phyloP scores from a whole-genome alignment of 2,888 invertebrate species.

The Rhagium mordax region DNA sequence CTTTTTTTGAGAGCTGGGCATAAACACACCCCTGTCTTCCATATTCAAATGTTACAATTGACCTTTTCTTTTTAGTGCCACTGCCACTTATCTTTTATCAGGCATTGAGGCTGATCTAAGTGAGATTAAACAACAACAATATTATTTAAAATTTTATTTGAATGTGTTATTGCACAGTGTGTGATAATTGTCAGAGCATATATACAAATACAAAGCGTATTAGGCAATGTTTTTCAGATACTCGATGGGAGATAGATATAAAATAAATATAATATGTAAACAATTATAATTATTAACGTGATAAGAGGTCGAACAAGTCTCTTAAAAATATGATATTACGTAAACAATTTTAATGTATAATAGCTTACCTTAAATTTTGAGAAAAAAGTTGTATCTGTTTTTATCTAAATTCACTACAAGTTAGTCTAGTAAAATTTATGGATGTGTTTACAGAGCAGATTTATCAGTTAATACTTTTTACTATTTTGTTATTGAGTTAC shows the following conservation, averaged over 20 bases:
- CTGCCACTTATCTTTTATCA: constrained; percentile 13
- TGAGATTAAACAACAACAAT: not conserved
- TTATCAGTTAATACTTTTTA: not conserved
- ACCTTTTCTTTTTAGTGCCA: not conserved
- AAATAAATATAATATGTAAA: not conserved
- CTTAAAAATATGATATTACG: not conserved
- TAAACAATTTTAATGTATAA: not conserved
- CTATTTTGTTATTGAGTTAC: not conserved
- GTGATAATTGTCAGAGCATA: not conserved
- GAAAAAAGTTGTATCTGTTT: not conserved
- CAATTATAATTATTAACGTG: not conserved
- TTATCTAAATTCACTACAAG: not conserved
- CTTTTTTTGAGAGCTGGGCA: not conserved
- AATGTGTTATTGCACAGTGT: not conserved
- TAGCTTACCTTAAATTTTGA: not conserved
- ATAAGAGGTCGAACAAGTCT: not conserved
- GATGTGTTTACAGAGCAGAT: not conserved
- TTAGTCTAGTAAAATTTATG: not conserved
- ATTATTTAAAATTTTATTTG: not conserved
- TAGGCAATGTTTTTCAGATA: not conserved
- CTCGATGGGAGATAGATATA: not conserved
- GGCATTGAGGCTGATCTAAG: not conserved
- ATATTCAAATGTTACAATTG: not conserved
- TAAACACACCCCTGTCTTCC: not conserved
- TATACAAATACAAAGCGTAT: not conserved